Evolutionary conservation across 2,888 invertebrate species (phyloP).

Genomic region (Drosophila fulvimacula): DNA sequence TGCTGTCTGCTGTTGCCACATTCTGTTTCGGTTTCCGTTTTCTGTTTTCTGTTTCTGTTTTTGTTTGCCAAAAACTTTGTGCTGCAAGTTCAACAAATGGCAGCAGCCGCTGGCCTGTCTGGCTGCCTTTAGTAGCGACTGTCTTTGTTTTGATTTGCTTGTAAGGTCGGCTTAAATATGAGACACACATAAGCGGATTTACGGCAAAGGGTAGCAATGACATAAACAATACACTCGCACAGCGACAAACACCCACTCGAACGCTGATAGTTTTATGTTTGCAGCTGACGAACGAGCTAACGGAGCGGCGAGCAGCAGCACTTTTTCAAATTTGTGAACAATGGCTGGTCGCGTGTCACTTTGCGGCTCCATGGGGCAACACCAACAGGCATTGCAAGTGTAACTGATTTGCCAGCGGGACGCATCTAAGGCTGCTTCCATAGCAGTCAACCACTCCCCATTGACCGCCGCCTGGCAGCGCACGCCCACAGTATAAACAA

Average conservation of each 20-base stretch:
- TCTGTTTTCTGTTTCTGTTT: slow-evolving; percentile 11
- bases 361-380: slow-evolving; percentile 58
- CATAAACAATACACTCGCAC: slow-evolving; percentile 53
- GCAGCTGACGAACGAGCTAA: slow-evolving; percentile 37
- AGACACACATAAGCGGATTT: slow-evolving; percentile 71
- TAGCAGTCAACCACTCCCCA: slow-evolving; percentile 33
- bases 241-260: slow-evolving; percentile 32
- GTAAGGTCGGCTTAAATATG: slow-evolving; percentile 70
- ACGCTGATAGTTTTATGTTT: slow-evolving; percentile 80
- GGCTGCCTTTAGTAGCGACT: slow-evolving; percentile 60
- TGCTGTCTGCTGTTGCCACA: slow-evolving; percentile 47
- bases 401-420: slow-evolving; percentile 69
- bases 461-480: slow-evolving; percentile 42
- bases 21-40: slow-evolving; percentile 29
- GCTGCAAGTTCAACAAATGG: slow-evolving; percentile 32
- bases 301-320: slow-evolving; percentile 34
- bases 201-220: slow-evolving; percentile 61
- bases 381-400: slow-evolving; percentile 51
- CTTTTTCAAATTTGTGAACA: slow-evolving; percentile 75
- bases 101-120: slow-evolving; percentile 19
- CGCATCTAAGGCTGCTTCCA: slow-evolving; percentile 49
- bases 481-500: slow-evolving; percentile 82
- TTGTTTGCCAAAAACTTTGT: slow-evolving; percentile 36
- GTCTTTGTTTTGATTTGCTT: slow-evolving; percentile 68
- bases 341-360: slow-evolving; percentile 65